Percentiles rank a stretch among this genome's conserved stretches.
Evolutionary conservation across 2,888 invertebrate species (phyloP).

Genomic region (Thera britannica): DNA sequence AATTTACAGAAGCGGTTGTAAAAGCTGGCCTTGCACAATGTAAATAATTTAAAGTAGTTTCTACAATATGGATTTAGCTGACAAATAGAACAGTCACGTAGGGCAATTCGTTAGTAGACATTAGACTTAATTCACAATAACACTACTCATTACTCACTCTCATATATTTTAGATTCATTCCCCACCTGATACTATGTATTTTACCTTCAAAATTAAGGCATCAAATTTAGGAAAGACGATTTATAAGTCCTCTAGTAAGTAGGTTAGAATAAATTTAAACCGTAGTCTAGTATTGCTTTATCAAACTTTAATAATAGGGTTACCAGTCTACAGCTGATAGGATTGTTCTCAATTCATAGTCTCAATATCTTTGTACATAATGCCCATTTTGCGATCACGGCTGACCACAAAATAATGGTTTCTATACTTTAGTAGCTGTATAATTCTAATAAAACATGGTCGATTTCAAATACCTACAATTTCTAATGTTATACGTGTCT

Average conservation of each 20-base stretch:
- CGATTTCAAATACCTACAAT: conserved; percentile 36
- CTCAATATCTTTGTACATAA: conserved; percentile 43
- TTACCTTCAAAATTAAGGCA: neutral
- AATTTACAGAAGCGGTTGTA: conserved; percentile 31
- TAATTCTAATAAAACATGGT: conserved; percentile 43
- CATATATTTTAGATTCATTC: neutral
- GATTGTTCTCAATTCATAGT: conserved; percentile 28
- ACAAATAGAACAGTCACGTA: conserved; percentile 32
- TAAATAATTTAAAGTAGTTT: conserved; percentile 22
- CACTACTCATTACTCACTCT: neutral
- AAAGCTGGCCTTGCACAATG: conserved; percentile 31
- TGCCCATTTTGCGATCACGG: conserved; percentile 41
- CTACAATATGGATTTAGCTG: conserved; percentile 26
- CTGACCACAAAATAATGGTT: conserved; percentile 50
- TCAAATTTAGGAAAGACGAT: neutral
- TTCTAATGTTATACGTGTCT: conserved; percentile 54
- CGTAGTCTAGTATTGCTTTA: neutral
- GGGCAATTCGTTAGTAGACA: conserved; percentile 10
- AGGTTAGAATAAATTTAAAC: neutral
- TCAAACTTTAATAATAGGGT: neutral
- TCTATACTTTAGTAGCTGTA: conserved; percentile 39
- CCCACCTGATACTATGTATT: neutral
- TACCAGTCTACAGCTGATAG: conserved; percentile 2
- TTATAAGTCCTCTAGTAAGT: too few species aligned
- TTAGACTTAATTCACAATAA: conserved; percentile 6